Conservation (phyloP, 2,797 vertebrate species). For the Remorina albescens region DNA sequence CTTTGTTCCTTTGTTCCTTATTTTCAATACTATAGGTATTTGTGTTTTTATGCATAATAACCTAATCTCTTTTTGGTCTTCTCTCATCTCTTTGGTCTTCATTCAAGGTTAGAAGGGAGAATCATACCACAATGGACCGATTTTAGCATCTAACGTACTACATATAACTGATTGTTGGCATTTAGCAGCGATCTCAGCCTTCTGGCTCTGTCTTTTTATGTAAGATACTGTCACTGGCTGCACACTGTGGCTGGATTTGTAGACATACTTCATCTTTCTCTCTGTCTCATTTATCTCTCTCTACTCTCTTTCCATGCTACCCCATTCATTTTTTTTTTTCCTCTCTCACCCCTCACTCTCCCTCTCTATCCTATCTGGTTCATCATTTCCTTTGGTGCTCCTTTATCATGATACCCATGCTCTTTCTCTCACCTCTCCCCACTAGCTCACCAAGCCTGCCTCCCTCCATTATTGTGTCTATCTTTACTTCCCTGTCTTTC, state of each 20-base stretch:
- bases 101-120: neutral
- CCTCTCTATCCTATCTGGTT: neutral
- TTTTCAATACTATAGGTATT: neutral
- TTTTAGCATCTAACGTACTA: neutral
- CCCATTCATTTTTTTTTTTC: constrained; percentile 8
- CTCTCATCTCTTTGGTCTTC: neutral
- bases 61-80: neutral
- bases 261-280: neutral
- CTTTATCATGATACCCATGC: neutral
- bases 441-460: constrained; percentile 6
- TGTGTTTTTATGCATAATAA: neutral
- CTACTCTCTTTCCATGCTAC: neutral
- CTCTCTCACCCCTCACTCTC: constrained; percentile 5
- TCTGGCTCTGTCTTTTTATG: constrained; percentile 10
- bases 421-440: neutral
- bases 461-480: constrained; percentile 11
- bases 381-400: neutral
- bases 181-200: constrained; percentile 4
- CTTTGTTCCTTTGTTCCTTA: neutral
- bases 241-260: neutral
- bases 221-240: neutral
- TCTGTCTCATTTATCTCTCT: constrained; percentile 8
- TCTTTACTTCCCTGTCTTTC: constrained; percentile 14
- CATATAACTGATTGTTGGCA: constrained; percentile 9
- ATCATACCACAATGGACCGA: neutral